Base-by-base conservation (phyloP, 2,888 invertebrate species). In the Chesias legatella region DNA sequence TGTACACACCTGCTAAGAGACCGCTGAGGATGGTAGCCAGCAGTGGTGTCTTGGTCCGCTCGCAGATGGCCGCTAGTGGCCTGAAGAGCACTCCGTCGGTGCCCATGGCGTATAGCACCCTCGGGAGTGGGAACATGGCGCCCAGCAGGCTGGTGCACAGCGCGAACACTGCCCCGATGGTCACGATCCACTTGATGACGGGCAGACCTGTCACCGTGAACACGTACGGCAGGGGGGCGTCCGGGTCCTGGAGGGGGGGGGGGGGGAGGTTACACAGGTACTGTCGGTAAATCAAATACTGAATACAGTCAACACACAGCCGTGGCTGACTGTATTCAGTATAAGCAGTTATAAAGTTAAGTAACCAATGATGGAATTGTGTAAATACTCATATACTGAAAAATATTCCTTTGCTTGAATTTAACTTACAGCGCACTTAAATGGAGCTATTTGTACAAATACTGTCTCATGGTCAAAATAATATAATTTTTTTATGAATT, bases 61-160 rank as follows among this genome's bases (percentile, higher is more conserved):
- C 77, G 69, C 94, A 89, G 7, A 98, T 93, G 10, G 74, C 90
- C 0, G 95, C 89, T 3, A 96, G 76, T 1, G 86, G 88, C 24
- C 92, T 90, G 81, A 95, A 98, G 17, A 98, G 88, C 7, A 98
- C 90, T 0, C 97, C 97, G 65, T 98, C 97, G 23, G 91, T 91
- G 4, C 94, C 94, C 96, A 98, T 98, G 21, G 97, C 95, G 67
- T 97, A 97, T 8, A 97, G 89, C 22, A 97, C 93, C 7, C 97
- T 88, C 0, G 97, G 96, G 45, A 97, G 75, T 0, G 97, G 96
- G 75, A 96, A 97, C 91, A 97, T 95, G 22, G 94, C 94, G 0
- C 97, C 97, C 24, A 96, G 84, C 37, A 96, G 82, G 57, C 94
- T 96, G 1, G 98, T 97, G 68, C 94, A 95, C 4, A 98, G 90